These are phyloP conservation scores for Siderastrea siderea DNA, from an alignment of 92 coral and sea anemone species.

Conservation along the genomic window DNA sequence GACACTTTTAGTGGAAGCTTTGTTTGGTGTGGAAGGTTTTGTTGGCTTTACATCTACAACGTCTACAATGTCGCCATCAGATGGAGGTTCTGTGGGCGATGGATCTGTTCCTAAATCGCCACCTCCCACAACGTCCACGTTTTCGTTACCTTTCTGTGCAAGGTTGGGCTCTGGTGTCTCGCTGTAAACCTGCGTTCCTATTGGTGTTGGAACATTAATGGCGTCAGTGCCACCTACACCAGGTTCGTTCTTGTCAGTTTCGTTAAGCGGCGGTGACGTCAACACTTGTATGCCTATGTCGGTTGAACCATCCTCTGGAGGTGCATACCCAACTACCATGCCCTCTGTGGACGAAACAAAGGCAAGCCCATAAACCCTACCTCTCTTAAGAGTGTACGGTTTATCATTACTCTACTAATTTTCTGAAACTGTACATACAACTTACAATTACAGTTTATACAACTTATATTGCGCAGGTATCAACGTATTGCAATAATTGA, in stretches of 20 bases:
- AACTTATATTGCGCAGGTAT: too few relatives aligned
- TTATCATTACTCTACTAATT: too few relatives aligned
- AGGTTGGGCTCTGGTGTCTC: slow-evolving; percentile 40
- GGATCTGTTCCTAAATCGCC: neutral
- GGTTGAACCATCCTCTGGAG: slow-evolving; percentile 16
- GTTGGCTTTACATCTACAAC: slow-evolving; percentile 6
- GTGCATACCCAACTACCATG: slow-evolving; percentile 38
- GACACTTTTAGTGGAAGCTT: neutral
- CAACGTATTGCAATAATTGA: too few relatives aligned
- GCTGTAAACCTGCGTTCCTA: slow-evolving; percentile 1
- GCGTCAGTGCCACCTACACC: neutral
- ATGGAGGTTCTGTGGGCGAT: neutral
- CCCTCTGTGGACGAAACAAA: slow-evolving; percentile 5
- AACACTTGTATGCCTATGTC: slow-evolving; percentile 13
- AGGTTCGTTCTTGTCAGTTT: neutral
- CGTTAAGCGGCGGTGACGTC: slow-evolving; percentile 32
- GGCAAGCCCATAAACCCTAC: neutral
- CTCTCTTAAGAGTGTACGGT: too few relatives aligned
- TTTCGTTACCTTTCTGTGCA: slow-evolving; percentile 23
- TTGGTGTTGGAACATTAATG: slow-evolving; percentile 17
- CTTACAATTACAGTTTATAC: too few relatives aligned
- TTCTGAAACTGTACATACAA: too few relatives aligned
- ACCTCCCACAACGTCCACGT: neutral
- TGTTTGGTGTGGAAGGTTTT: neutral
- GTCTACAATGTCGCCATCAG: slow-evolving; percentile 6